These are phyloP conservation scores for Drosophila anomelani DNA, from an alignment of 2,888 invertebrate genomes.

Conservation along the genomic window DNA sequence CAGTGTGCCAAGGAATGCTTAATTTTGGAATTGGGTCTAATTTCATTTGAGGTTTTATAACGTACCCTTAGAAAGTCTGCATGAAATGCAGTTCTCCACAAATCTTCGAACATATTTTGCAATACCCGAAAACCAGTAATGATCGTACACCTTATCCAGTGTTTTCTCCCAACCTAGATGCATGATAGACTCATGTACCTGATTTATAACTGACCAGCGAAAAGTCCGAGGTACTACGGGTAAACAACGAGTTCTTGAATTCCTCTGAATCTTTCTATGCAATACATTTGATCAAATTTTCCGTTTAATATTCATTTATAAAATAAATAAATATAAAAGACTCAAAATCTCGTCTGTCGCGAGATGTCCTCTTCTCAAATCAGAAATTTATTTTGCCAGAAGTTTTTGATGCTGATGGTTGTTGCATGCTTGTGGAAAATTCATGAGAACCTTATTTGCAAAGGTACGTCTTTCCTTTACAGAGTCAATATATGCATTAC, in stretches of 20 bases:
- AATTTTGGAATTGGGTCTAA: background rate
- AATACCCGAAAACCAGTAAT: background rate
- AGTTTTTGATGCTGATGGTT: too few species aligned
- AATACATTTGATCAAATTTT: too few species aligned
- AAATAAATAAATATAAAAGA: too few species aligned
- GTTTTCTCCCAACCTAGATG: background rate
- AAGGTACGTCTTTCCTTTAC: too few species aligned
- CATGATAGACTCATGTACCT: background rate
- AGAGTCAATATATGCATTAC: too few species aligned
- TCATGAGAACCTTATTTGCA: too few species aligned
- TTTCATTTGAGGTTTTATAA: background rate
- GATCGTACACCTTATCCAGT: background rate
- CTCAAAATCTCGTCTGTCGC: too few species aligned
- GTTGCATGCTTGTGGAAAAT: too few species aligned
- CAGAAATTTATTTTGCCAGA: too few species aligned
- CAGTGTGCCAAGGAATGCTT: background rate
- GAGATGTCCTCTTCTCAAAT: too few species aligned
- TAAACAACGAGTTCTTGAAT: background rate
- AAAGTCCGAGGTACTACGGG: background rate
- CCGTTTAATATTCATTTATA: too few species aligned
- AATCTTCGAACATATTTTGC: background rate
- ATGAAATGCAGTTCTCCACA: background rate
- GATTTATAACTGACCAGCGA: background rate
- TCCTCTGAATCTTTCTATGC: too few species aligned
- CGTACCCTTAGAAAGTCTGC: background rate